Percentiles rank a stretch among this genome's conserved stretches.
Conservation (phyloP, 2,888 invertebrate genomes). For the Oeneis ivallda region DNA sequence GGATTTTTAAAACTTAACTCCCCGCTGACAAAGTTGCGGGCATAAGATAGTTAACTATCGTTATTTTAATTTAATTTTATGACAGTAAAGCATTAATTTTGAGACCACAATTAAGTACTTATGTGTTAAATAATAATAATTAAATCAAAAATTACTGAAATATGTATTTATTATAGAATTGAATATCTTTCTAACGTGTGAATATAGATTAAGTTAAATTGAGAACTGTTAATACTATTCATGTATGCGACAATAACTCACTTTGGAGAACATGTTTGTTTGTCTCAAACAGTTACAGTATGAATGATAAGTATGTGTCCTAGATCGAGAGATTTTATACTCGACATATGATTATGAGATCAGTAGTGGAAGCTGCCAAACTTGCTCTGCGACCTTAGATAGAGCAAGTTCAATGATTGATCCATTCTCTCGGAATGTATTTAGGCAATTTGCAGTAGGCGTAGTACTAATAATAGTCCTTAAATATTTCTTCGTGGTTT, state of each 20-base stretch:
- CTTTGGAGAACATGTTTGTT: conserved; percentile 43
- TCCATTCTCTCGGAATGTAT: conserved; percentile 30
- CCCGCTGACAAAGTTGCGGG: no score
- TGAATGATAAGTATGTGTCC: conserved; percentile 32
- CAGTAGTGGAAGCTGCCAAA: conserved; percentile 37
- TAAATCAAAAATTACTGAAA: no score
- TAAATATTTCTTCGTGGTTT: background rate
- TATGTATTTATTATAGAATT: background rate
- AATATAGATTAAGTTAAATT: no score
- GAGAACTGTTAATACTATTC: no score
- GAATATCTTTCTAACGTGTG: background rate
- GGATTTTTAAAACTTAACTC: no score
- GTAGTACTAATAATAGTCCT: conserved; percentile 20
- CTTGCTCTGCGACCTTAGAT: conserved; percentile 34
- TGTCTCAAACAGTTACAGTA: conserved; percentile 23
- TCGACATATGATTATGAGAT: conserved; percentile 22
- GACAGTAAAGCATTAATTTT: no score
- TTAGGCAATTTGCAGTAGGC: conserved; percentile 30
- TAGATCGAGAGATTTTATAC: conserved; percentile 36
- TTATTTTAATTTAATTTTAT: no score
- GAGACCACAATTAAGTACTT: no score
- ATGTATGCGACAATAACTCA: conserved; percentile 29
- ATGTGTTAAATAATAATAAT: no score
- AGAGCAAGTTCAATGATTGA: conserved; percentile 34
- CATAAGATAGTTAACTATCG: no score